These are phyloP conservation scores for Phocoena sinus DNA, from an alignment of 2,113 vertebrate genomes.

Conservation along the genomic window DNA sequence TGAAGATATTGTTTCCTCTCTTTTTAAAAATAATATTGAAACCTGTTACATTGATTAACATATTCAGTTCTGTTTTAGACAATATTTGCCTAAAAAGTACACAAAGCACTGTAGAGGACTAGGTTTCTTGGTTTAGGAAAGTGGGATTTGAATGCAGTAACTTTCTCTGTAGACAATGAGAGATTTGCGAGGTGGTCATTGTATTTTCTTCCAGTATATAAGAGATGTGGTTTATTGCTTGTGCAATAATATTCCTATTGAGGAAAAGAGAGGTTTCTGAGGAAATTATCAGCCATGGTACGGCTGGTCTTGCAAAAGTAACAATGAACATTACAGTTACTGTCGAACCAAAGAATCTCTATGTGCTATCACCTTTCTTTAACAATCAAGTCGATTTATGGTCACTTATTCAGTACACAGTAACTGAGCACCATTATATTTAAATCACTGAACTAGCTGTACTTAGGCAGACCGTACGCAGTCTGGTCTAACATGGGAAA, in stretches of 20 bases:
- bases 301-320: neutral
- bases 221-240: constrained; percentile 21
- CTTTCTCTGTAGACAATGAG: neutral
- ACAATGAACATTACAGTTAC: neutral
- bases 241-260: neutral
- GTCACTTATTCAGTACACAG: neutral
- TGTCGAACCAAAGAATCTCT: neutral
- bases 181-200: neutral
- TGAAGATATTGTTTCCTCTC: constrained; percentile 38
- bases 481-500: neutral
- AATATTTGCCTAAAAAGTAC: neutral
- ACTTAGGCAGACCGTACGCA: neutral
- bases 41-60: neutral
- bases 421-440: neutral
- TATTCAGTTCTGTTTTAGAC: constrained; percentile 4
- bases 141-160: neutral
- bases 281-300: neutral
- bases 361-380: neutral
- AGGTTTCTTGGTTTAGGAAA: neutral
- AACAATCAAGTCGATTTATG: neutral
- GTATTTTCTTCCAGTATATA: constrained; percentile 27
- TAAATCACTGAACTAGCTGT: neutral
- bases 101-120: neutral
- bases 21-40: neutral
- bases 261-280: constrained; percentile 20